Evolutionary conservation across 2,888 invertebrate genomes (phyloP), one percentile per base, ranked within the genome.

Genomic region (Rugalucina vietnamica): DNA sequence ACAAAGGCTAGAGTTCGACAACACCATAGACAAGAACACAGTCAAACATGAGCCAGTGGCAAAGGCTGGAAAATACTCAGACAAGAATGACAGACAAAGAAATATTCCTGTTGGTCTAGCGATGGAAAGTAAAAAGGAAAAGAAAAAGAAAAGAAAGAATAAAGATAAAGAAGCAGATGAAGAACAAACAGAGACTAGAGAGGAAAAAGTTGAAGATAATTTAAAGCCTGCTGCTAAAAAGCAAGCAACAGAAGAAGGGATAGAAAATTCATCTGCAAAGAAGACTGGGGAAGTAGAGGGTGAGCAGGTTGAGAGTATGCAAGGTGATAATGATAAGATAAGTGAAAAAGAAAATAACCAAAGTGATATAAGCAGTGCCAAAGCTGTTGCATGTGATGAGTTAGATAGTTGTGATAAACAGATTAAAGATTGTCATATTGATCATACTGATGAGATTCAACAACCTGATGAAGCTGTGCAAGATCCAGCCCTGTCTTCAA

Each of bases 81-180:
- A 36, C 10, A 54, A 32, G 36, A 75, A 50, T 12, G 36, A 75
- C 8, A 71, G 39, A 71, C n/a, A 27, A 14, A 39, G 14, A 21
- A 32, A 74, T n/a, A 50, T 27, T 0, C 29, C 73, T 32, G 50
- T 74, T 74, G 73, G 54, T 36, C 27, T 74, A 24, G 50, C 50
- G 1, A 27, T 1, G 1, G 14, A 21, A 27, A 24, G 32, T 29
- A 82, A 37, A 36, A 82, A 79, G 27, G 74, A 74, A 27, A 71
- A 49, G 39, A 84, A 84, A 65, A 85, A 79, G 76, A 75, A 75
- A 71, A 69, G n/a, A 24, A 85, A 76, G 34, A 72, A 79, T n/a
- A 71, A 43, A 34, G 36, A 65, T 39, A 76, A 76, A n/a, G 57
- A 82, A 14, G 54, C 37, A 24, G 29, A 65, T 34, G 65, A 65